Evolutionary conservation across 2,797 vertebrate species (phyloP).

Genomic region (Hylomyscus alleni): DNA sequence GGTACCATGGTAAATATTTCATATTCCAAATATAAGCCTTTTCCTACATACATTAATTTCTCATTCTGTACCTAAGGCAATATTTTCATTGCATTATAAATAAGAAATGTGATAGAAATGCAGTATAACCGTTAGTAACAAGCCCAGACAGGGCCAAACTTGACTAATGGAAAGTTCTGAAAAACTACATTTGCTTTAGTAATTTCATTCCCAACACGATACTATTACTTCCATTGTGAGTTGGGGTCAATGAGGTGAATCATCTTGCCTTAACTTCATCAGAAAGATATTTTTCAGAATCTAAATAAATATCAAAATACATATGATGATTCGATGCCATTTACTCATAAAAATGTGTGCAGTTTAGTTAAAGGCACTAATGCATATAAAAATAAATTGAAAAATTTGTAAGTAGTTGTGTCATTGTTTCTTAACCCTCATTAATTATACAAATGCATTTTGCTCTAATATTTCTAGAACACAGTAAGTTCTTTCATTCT

Average conservation of each 20-base stretch:
- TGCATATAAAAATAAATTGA: background rate
- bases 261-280: background rate
- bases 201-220: background rate
- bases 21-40: constrained; percentile 64
- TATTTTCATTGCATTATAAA: constrained; percentile 69
- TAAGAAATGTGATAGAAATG: constrained; percentile 65
- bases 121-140: constrained; percentile 49
- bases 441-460: background rate
- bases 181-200: constrained; percentile 39
- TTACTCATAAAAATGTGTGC: background rate
- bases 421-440: background rate
- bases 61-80: constrained; percentile 51
- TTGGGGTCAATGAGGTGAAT: background rate
- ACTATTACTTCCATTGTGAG: constrained; percentile 11
- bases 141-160: background rate
- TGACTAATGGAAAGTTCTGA: constrained; percentile 59
- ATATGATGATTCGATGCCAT: background rate
- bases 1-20: constrained; percentile 63
- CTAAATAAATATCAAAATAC: background rate
- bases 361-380: background rate
- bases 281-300: background rate
- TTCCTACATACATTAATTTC: constrained; percentile 46
- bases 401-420: background rate
- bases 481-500: background rate
- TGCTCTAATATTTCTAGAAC: background rate